These are phyloP conservation scores for Poecile montanus DNA, from an alignment of 2,797 vertebrate species.

Conservation along the genomic window DNA sequence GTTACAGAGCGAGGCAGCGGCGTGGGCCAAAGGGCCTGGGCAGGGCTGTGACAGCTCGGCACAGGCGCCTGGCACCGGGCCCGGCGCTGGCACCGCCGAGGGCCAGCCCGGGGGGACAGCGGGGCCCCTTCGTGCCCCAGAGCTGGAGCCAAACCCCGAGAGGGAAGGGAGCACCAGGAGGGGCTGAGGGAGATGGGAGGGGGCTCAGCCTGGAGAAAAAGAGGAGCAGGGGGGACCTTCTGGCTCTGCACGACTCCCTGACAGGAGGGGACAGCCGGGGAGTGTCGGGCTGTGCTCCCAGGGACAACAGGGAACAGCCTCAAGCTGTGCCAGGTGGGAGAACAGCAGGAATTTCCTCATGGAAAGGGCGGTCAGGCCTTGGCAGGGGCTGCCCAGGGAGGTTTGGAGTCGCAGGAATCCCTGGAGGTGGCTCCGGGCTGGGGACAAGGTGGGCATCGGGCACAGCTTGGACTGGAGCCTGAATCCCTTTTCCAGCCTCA, in stretches of 20 bases:
- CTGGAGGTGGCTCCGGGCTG: not conserved
- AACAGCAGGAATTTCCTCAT: rapidly evolving
- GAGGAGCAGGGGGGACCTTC: rapidly evolving
- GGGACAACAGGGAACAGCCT: not conserved
- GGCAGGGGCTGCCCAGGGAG: not conserved
- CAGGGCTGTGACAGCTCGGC: not conserved
- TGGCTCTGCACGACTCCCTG: not conserved
- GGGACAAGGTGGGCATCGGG: rapidly evolving
- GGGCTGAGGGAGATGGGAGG: not conserved
- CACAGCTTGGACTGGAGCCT: rapidly evolving
- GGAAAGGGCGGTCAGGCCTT: not conserved
- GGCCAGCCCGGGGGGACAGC: rapidly evolving
- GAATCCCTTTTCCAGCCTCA: not conserved
- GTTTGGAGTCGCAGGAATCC: rapidly evolving
- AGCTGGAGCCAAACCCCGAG: not conserved
- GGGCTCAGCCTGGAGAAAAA: not conserved
- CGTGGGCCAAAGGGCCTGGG: not conserved
- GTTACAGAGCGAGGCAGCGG: rapidly evolving
- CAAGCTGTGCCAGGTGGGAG: not conserved
- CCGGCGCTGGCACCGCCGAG: rapidly evolving
- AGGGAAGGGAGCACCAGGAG: not conserved
- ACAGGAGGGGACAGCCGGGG: rapidly evolving
- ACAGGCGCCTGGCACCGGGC: not conserved
- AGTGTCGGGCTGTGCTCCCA: rapidly evolving
- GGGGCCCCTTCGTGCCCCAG: rapidly evolving